phyloP scores from a whole-genome alignment of 2,113 vertebrate species.

The Halcyon senegalensis region DNA sequence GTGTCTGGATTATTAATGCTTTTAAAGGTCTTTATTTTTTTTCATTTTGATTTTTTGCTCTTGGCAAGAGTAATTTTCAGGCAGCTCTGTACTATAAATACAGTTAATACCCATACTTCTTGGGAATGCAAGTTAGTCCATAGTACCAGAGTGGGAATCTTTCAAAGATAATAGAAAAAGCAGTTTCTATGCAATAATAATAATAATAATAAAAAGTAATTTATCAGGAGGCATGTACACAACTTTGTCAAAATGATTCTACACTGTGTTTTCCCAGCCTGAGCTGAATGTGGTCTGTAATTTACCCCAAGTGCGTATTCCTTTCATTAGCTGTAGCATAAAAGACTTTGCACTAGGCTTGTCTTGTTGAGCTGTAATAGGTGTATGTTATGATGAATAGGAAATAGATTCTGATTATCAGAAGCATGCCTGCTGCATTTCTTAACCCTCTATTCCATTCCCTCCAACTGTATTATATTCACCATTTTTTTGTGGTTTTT shows the following conservation, averaged over 20 bases:
- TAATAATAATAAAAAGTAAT: neutral
- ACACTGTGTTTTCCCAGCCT: neutral
- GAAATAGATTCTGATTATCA: constrained; percentile 53
- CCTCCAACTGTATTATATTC: neutral
- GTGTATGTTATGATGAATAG: constrained; percentile 30
- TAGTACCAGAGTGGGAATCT: neutral
- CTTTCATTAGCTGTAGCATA: constrained; percentile 4
- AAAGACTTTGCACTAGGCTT: constrained; percentile 24
- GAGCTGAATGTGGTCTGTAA: neutral
- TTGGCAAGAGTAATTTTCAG: neutral
- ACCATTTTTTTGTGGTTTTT: neutral
- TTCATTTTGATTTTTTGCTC: neutral
- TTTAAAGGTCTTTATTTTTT: neutral
- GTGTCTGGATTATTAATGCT: neutral
- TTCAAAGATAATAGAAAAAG: neutral
- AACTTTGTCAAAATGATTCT: neutral
- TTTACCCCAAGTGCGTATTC: neutral
- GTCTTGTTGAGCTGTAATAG: constrained; percentile 42
- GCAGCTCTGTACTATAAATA: neutral
- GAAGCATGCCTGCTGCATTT: neutral
- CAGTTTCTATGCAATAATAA: neutral
- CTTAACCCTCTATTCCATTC: neutral
- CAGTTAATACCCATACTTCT: neutral
- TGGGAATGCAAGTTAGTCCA: neutral
- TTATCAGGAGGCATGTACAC: neutral